Percentiles rank a stretch among this genome's conserved stretches.
These are phyloP conservation scores for Pseudorasbora parva DNA, from an alignment of 2,113 vertebrate species.

Conservation along the genomic window DNA sequence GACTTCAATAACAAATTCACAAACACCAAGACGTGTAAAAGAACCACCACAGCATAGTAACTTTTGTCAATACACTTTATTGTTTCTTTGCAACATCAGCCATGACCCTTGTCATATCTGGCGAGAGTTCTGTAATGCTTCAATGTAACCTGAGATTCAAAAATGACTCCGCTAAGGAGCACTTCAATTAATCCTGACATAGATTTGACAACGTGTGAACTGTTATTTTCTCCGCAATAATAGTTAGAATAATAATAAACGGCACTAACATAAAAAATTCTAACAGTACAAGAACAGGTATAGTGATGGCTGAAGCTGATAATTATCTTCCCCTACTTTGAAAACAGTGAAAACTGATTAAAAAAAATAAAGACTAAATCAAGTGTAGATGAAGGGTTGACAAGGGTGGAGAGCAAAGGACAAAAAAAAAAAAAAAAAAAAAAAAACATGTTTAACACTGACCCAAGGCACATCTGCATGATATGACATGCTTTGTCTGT, in stretches of 20 bases:
- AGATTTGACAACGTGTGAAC: constrained; percentile 64
- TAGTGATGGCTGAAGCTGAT: constrained; percentile 63
- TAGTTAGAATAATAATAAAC: constrained; percentile 54
- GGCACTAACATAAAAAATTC: constrained; percentile 44
- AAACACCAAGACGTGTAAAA: constrained; percentile 43
- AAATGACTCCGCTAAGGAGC: constrained; percentile 73
- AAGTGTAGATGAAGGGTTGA: background rate
- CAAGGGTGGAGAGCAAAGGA: constrained; percentile 47
- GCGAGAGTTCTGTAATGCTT: constrained; percentile 76
- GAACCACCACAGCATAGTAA: constrained; percentile 63
- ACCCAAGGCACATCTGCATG: constrained; percentile 79
- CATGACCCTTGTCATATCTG: constrained; percentile 72
- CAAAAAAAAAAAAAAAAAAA: constrained; percentile 56
- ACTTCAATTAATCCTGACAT: constrained; percentile 65
- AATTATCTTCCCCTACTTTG: constrained; percentile 58
- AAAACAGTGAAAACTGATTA: constrained; percentile 7
- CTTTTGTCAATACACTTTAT: constrained; percentile 75
- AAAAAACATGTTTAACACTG: constrained; percentile 68
- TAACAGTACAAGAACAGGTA: constrained; percentile 50
- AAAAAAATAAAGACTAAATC: background rate
- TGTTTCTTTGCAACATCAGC: constrained; percentile 71
- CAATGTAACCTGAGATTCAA: constrained; percentile 81
- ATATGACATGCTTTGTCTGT: constrained; percentile 71
- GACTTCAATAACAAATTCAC: background rate
- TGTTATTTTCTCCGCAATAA: constrained; percentile 17